Base-by-base conservation (phyloP, 2,113 vertebrate genomes). In the Equus przewalskii region DNA sequence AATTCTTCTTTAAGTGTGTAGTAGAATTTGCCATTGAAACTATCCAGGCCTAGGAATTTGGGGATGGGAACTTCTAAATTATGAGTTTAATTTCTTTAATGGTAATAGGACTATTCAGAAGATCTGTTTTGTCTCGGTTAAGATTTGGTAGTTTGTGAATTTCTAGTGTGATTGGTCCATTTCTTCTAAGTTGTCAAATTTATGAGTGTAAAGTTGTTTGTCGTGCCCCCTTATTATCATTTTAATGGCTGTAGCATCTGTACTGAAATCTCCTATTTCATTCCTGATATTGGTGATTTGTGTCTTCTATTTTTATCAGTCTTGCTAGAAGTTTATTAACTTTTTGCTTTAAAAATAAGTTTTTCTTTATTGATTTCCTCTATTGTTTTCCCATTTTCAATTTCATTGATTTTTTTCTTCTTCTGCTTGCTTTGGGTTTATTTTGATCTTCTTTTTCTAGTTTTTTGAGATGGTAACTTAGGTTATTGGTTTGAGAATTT, bases 371-470 rank as follows among this genome's bases (percentile, higher is more conserved):
- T 81, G 24, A 49, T 96, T 88, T 78, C 1, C 33, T 82, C 24
- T 95, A n/a, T 85, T 89, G 19, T 89, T 92, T 86, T 92, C 54
- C 67, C 87, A 21, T 69, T 96, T 91, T 84, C 22, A 70, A 72
- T 83, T 92, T 79, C 21, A 89, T 24, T 89, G 83, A 62, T 82
- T 80, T 73, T 95, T 89, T 41, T 8, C 73, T 92, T 30, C 28
- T 83, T 93, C 41, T 79, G 24, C 5, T 92, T 90, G 16, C 36
- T 89, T 92, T 64, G 18, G 14, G 36, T 80, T 67, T 90, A 62
- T 67, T 89, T 85, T 93, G 33, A 73, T 19, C 36, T 89, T 75
- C 44, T 60, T 60, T 96, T 86, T n/a, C 3, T 84, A 19, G 33
- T 65, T 96, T 70, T 56, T 79, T 86, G 33, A 89, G 18, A 24